A percentile compares a stretch with the other conserved stretches of the same genome.
Evolutionary conservation across 2,113 vertebrate species (phyloP).

Genomic region (Deroptyus accipitrinus): DNA sequence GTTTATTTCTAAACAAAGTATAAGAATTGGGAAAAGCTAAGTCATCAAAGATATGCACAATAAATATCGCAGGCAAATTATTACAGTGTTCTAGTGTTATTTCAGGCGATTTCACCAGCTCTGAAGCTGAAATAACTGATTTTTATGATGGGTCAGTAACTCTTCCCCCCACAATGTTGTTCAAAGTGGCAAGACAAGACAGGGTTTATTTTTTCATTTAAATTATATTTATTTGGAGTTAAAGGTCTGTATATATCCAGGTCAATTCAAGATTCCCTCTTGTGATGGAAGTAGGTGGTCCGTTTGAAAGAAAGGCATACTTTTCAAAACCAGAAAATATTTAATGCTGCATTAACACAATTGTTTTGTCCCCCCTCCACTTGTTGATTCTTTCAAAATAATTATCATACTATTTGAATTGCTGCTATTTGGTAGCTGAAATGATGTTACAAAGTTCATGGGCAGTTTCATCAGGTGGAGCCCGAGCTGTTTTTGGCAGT

Average conservation of each 20-base stretch:
- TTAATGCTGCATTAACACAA: neutral
- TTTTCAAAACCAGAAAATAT: neutral
- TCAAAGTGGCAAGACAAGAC: neutral
- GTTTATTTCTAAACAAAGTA: neutral
- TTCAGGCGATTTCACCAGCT: neutral
- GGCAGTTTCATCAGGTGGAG: neutral
- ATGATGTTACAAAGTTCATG: neutral
- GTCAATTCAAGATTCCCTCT: neutral
- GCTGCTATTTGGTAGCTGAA: neutral
- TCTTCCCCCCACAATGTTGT: neutral
- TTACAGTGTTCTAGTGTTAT: neutral
- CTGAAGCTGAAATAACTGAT: neutral
- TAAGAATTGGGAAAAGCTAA: neutral
- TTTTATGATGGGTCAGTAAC: neutral
- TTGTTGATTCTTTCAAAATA: neutral
- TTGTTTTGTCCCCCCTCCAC: neutral
- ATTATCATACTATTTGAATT: neutral
- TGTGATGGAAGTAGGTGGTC: neutral
- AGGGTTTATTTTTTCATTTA: neutral
- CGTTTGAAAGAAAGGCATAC: neutral
- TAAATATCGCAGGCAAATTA: neutral
- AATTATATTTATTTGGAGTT: neutral
- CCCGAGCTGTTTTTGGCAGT: neutral
- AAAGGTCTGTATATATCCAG: neutral
- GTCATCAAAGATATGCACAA: neutral